Conservation (phyloP, 2,113 vertebrate genomes). For the Poecile atricapillus region DNA sequence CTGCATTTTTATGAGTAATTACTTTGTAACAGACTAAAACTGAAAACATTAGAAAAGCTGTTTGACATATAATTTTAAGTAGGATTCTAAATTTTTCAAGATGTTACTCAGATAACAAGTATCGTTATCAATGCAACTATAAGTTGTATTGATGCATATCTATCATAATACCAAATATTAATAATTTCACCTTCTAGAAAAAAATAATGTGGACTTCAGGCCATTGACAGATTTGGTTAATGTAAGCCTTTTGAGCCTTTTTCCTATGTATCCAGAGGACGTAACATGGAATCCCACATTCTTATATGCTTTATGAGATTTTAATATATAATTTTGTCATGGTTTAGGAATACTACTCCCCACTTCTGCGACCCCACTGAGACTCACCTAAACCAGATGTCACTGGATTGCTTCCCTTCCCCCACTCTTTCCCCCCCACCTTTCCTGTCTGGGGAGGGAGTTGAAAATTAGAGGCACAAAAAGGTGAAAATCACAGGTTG, state of each 20-base stretch:
- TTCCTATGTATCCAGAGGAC: rapidly evolving
- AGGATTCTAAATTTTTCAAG: not conserved
- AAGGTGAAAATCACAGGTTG: not conserved
- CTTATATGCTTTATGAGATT: not conserved
- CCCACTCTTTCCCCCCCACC: too few relatives aligned
- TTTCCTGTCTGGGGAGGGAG: not conserved
- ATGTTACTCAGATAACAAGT: not conserved
- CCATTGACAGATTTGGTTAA: not conserved
- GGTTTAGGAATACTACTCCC: not conserved
- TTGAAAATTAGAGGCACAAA: not conserved
- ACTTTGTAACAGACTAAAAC: not conserved
- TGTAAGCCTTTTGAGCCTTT: not conserved
- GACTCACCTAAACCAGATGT: not conserved
- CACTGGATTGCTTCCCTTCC: not conserved
- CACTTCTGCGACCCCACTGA: not conserved
- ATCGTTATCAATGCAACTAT: too few relatives aligned
- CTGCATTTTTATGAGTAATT: not conserved
- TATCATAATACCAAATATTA: not conserved
- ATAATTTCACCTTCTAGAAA: not conserved
- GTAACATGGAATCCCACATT: not conserved
- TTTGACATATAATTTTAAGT: not conserved
- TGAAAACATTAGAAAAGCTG: not conserved
- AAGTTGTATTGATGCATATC: not conserved
- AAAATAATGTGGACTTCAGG: not conserved
- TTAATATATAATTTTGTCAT: not conserved